Evolutionary conservation across 2,113 vertebrate species (phyloP), one percentile per base, ranked within the genome.

Genomic region (Chaenocephalus aceratus): DNA sequence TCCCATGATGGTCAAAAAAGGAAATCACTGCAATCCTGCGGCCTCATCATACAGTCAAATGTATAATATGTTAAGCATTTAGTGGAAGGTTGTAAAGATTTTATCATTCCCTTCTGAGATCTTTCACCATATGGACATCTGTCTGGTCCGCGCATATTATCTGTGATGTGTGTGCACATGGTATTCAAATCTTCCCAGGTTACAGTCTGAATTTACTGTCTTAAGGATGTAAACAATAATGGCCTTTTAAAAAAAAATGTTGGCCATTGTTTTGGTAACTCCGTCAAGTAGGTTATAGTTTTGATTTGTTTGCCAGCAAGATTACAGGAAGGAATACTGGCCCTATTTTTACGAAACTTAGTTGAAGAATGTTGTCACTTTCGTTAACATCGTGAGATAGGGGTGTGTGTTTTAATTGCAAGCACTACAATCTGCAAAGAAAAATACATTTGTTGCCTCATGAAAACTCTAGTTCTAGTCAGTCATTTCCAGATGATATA

Each of bases 211-310:
- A 77, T 84, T 72, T 82, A 65, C 21, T 89, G 53, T 77, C 26
- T 53, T 16, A 61, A 71, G 15, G 6, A 34, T 71, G 75, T 48
- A 48, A 78, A 62, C 15, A 92, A 84, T 90, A 93, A 89, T 90
- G 48, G 2, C 18, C 86, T 86, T 85, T 67, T 73, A 21, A 21
- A 21, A 21, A 21, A 21, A 21, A 21, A 21, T 84, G 30, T 60
- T 46, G 30, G 3, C 9, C 54, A 11, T 77, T 80, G 36, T 48
- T 1, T 53, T 49, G 10, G 13, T 52, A 51, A 3, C 5, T 41
- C 36, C 5, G 36, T 7, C 36, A 41, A 41, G 36, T 41, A 41
- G 5, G 36, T 41, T 6, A 41, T 41, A 7, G 5, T 36, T 63
- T 5, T 14, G 44, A 15, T 4, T 12, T 62, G 14, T 18, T 10